phyloP scores from a whole-genome alignment of 2,888 invertebrate species.

The Cephalotes varians region DNA sequence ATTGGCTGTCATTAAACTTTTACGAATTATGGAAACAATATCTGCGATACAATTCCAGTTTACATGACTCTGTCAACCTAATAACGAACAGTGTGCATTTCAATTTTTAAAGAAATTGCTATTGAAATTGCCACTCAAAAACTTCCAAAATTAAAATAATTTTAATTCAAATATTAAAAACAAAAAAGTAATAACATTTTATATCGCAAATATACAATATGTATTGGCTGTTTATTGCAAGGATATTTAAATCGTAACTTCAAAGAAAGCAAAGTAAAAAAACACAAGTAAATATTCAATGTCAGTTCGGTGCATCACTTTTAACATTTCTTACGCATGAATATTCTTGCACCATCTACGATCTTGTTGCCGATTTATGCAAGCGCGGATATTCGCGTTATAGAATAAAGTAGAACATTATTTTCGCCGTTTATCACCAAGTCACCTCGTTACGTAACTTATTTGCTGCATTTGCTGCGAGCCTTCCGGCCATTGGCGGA shows the following conservation, averaged over 20 bases:
- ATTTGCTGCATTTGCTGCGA: conserved; percentile 43
- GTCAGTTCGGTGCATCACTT: not conserved
- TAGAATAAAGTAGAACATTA: conserved; percentile 21
- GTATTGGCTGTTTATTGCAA: not conserved
- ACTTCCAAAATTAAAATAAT: not conserved
- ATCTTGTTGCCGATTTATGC: conserved; percentile 7
- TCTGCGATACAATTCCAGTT: not conserved
- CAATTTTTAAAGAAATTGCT: not conserved
- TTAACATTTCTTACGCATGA: not conserved
- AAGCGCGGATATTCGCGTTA: conserved; percentile 1
- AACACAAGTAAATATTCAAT: not conserved
- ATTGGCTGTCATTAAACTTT: not conserved
- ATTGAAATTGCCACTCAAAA: not conserved
- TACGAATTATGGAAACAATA: conserved; percentile 1
- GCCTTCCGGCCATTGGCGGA: conserved; percentile 37
- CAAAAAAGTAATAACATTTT: not conserved
- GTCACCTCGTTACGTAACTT: conserved; percentile 43
- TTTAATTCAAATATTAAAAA: not conserved
- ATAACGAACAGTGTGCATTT: not conserved
- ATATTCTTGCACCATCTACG: not conserved
- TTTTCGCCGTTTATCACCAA: conserved; percentile 47
- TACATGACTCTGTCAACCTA: not conserved
- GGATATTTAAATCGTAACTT: not conserved
- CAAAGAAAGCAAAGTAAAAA: not conserved
- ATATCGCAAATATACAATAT: not conserved